phyloP scores from a whole-genome alignment of 1,140 invertebrate species.

The Belonocnema kinseyi region DNA sequence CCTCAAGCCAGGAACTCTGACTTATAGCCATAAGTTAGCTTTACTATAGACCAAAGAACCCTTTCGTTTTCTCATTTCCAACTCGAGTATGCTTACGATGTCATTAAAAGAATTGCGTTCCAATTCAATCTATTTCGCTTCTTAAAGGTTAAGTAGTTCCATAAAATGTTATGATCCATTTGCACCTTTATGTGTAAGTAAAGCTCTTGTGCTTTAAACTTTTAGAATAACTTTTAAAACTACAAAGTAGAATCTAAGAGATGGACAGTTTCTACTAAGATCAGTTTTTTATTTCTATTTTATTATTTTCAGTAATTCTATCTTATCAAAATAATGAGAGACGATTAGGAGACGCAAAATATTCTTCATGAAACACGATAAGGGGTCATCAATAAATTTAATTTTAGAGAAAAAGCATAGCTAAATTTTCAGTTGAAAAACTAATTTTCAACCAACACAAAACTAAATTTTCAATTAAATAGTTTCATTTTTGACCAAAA shows the following conservation, averaged over 20 bases:
- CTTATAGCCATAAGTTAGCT: conserved; percentile 34
- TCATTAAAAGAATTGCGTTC: conserved; percentile 15
- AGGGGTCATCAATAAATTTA: too few relatives aligned
- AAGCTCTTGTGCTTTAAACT: background rate
- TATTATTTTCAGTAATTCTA: too few relatives aligned
- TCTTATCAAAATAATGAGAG: too few relatives aligned
- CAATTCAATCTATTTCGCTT: background rate
- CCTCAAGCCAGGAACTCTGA: conserved; percentile 43
- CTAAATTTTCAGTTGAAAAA: too few relatives aligned
- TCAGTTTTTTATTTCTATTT: too few relatives aligned
- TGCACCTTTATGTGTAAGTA: background rate
- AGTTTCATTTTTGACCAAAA: too few relatives aligned
- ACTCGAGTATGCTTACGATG: background rate
- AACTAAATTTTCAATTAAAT: too few relatives aligned
- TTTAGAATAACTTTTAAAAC: background rate
- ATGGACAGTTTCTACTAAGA: too few relatives aligned
- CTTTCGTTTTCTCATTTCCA: conserved; percentile 22
- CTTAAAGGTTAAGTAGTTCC: background rate
- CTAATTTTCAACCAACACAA: too few relatives aligned
- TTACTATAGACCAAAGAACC: conserved; percentile 12
- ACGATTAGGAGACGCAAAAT: too few relatives aligned
- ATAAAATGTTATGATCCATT: conserved; percentile 17
- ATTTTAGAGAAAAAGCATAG: too few relatives aligned
- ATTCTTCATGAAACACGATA: too few relatives aligned
- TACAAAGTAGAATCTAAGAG: background rate